Base-by-base conservation (phyloP, 2,888 invertebrate species). In the Temnothorax rugatulus region DNA sequence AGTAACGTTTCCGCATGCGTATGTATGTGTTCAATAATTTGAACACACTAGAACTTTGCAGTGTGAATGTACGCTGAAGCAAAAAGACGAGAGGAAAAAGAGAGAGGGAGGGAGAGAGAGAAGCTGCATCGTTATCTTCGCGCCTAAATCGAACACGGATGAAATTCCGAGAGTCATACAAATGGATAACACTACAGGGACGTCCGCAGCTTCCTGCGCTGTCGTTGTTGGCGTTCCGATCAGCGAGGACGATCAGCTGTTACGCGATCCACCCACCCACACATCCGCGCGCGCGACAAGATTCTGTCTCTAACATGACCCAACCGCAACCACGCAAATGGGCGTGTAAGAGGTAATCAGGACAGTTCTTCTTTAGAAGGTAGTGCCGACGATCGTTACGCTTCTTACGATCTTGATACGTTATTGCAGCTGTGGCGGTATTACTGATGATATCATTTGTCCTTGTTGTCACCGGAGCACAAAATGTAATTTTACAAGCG, bases 121-220 rank as follows among this genome's bases (percentile, higher is more conserved):
- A n/a, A 59, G 44, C 59, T 47, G 82, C 83, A 73, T 86, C 89
- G 91, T 91, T 92, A 92, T 92, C 92, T 85, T 82, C 82, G 66
- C 83, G 71, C 84, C 91, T 87, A 87, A 92, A 92, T 92, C 92
- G 90, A 91, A 91, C 90, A 90, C 91, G 91, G 89, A 90, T 91
- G 90, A 88, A 91, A 92, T 92, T 92, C 92, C 91, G 81, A 90
- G 87, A 87, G 59, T 83, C 63, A 84, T 89, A 92, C 91, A 92
- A 92, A 92, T 91, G 91, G 89, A 91, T 87, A 84, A 89, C 90
- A 90, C 89, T 87, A 86, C 89, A 85, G 74, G 89, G 86, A 91
- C 87, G 90, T 91, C 87, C 87, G 82, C 88, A 64, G 86, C 89
- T 90, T 92, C 91, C 89, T 90, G 87, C 89, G 87, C 74, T 25